Evolutionary conservation across 2,888 invertebrate species (phyloP), one percentile per base, ranked within the genome.

Genomic region (Lydus trimaculatus): DNA sequence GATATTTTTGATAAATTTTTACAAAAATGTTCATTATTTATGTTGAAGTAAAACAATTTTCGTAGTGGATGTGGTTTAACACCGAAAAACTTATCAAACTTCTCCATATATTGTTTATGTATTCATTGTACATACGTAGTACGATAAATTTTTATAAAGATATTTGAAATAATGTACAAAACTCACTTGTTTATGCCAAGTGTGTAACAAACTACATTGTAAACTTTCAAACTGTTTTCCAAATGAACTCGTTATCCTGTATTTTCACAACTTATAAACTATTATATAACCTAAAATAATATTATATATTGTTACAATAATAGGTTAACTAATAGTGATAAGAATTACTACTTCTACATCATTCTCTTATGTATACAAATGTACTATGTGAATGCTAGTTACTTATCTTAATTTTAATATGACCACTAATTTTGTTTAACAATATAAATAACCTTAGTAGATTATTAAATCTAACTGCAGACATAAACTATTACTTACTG

Each of bases 161-260:
- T 70, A 43, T 68, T 64, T 69, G 61, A 66, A 69, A 69, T 69
- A 60, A 69, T 66, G 64, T 66, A 61, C 58, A 69, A 61, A 61
- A 61, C 61, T 61, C 9, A n/a, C 52, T 52, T 52, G 25, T 48
- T 67, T 71, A 67, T 67, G 67, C 65, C 62, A 67, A 71, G 71
- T 67, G 71, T 67, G 64, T 71, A 71, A 65, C 59, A 67, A 71
- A 71, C 65, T 67, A 63, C 39, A 65, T 67, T 31, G 64, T 60
- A 67, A 70, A 70, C 70, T 67, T 61, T 61, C 65, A 62, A 71
- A 71, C 65, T 71, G 71, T 71, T 71, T 71, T 59, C 61, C 67
- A 71, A 71, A 71, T 71, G 67, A 71, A 66, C 67, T 67, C 71
- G 71, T 71, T 71, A 71, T 67, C 67, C 71, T 71, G 71, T n/a